Base-by-base conservation (phyloP, 2,888 invertebrate genomes). In the Pomacea canaliculata region DNA sequence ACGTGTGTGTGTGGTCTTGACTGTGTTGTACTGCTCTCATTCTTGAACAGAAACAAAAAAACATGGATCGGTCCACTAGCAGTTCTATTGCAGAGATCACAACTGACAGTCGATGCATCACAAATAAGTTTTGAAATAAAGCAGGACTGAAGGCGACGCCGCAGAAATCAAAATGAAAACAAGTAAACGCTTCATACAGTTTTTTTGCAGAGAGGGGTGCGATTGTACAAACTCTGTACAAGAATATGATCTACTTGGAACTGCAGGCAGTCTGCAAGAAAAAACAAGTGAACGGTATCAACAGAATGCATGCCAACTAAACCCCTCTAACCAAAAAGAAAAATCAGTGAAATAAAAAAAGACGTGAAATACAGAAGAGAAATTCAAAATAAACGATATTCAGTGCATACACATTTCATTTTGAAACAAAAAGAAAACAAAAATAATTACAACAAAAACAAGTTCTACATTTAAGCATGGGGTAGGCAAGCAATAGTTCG, bases 121-220 rank as follows among this genome's bases (percentile, higher is more conserved):
- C 63, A 18, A 66, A 46, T 56, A 56, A 56, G 51, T 56, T 37
- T 48, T 19, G 18, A 59, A 68, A 46, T 37, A 51, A 69, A 69
- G 60, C 60, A 74, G 46, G 49, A 69, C 37, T 46, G 60, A 62
- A 37, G 48, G 68, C 74, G 59, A 48, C 37, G 49, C 49, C 46
- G 46, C 68, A 68, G 68, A 73, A 73, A n/a, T 46, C 27, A 72
- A 37, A 23, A 65, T 72, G 49, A 62, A 19, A 72, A 72, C 23
- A 27, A 63, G 49, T 72, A 48, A 65, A 73, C 67, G 73, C 65
- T 74, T 74, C 62, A n/a, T 69, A 74, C 74, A 69, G 51, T 56
- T 56, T 37, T 23, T 60, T 60, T 56, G 67, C 74, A 59, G 68
- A 62, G 49, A 69, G 69, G 74, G 74, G 68, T 37, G 74, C 74